A percentile compares a stretch with the other conserved stretches of the same genome.
phyloP scores from a whole-genome alignment of 1,140 invertebrate genomes.

The Drusus annulatus region DNA sequence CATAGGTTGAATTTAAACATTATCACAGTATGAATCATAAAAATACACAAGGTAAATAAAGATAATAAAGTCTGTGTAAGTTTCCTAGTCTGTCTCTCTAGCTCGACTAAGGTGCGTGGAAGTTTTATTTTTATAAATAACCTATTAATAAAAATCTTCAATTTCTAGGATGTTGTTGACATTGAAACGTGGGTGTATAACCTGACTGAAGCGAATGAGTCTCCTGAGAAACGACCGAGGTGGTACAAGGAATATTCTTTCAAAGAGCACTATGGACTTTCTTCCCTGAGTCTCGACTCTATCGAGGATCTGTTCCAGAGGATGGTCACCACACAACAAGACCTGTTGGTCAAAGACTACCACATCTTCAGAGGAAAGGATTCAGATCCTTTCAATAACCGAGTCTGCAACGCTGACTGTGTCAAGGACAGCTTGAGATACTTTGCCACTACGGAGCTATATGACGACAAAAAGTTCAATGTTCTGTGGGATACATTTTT shows the following conservation, averaged over 20 bases:
- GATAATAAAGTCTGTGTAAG: too few species aligned
- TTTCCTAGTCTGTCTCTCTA: too few species aligned
- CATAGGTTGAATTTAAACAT: too few species aligned
- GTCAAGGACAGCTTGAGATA: slow-evolving; percentile 73
- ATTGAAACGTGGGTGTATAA: slow-evolving; percentile 84
- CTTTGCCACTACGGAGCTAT: slow-evolving; percentile 72
- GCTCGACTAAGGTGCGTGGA: too few species aligned
- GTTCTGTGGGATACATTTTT: slow-evolving; percentile 62
- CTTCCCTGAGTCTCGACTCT: slow-evolving; percentile 67
- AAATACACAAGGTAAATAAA: too few species aligned
- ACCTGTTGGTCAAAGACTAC: slow-evolving; percentile 65
- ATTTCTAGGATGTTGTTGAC: slow-evolving; percentile 77
- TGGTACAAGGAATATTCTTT: slow-evolving; percentile 83
- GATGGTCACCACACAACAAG: slow-evolving; percentile 67
- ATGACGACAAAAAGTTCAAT: slow-evolving; percentile 72
- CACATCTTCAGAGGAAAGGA: slow-evolving; percentile 72
- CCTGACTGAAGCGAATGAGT: slow-evolving; percentile 82
- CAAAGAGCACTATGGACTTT: slow-evolving; percentile 74
- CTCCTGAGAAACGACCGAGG: slow-evolving; percentile 68
- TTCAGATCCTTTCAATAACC: slow-evolving; percentile 71
- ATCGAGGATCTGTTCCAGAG: slow-evolving; percentile 69
- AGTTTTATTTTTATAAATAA: too few species aligned
- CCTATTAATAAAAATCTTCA: too few species aligned
- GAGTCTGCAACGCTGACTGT: slow-evolving; percentile 72
- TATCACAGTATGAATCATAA: too few species aligned